Base-by-base conservation (phyloP, 2,113 vertebrate species). In the Nicator chloris region DNA sequence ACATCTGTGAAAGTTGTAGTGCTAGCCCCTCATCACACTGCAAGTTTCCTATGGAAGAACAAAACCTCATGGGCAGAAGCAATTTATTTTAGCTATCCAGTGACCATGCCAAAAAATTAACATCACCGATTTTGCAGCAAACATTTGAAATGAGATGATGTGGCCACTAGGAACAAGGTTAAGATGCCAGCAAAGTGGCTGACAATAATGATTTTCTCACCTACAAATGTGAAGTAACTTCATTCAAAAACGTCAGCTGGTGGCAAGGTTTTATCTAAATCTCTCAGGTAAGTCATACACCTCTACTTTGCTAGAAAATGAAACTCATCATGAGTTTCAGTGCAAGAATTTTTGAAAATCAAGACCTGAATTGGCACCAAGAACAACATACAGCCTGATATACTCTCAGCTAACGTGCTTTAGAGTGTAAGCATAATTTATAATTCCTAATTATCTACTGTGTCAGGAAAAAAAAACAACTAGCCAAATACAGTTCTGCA, bases 391-490 rank as follows among this genome's bases (percentile, higher is more conserved):
- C 13, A 81, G 44, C 56, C 64, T 83, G 60, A 78, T 57, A 56
- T 2, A 49, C 33, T 94, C 68, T 78, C 61, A 64, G 57, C 63
- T 93, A 79, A 64, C 13, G 31, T 68, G 90, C 35, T 69, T 68
- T 73, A 37, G 60, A 85, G 71, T 57, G 91, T 86, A 90, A 94
- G 77, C 5, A 21, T 86, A 92, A 97, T 93, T 95, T 97, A 93
- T 95, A 93, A 96, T 84, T 96, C 31, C 88, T 85, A 93, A 90
- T 94, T 96, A 96, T 89, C 88, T 93, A 94, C 70, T 45, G 53
- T 91, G 61, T 93, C 82, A 93, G 27, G 59, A 57, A 87, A 96
- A 80, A 80, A 88, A 78, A 90, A 91, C 57, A 2, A 83, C n/a
- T 79, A 92, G 76, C 63, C 77, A 88, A 96, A 94, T 88, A 85